phyloP scores from a whole-genome alignment of 2,113 vertebrate species.

The Edolisoma coerulescens region DNA sequence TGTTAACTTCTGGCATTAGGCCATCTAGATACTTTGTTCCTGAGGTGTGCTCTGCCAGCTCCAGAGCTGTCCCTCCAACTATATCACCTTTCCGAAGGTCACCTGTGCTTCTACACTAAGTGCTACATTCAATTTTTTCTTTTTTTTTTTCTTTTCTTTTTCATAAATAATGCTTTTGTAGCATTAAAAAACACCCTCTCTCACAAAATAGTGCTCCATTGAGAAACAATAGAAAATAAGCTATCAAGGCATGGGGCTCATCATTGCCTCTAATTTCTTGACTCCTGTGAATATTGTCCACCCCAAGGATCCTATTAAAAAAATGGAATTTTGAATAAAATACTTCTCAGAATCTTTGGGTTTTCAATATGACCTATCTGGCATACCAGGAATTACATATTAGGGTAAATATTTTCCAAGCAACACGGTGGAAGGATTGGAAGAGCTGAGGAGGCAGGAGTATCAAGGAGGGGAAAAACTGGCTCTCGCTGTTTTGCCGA shows the following conservation, averaged over 20 bases:
- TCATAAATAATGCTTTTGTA: not conserved
- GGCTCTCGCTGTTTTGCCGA: not conserved
- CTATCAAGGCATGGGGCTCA: not conserved
- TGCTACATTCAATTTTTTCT: not conserved
- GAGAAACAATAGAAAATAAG: not conserved
- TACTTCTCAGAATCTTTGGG: not conserved
- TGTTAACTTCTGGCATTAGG: slow-evolving; percentile 27
- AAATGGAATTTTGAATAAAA: not conserved
- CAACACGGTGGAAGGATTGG: not conserved
- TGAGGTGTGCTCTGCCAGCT: slow-evolving; percentile 25
- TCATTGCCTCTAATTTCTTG: not conserved
- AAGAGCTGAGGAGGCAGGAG: not conserved
- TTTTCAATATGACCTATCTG: not conserved
- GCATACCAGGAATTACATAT: not conserved
- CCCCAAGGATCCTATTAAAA: not conserved
- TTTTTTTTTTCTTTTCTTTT: not conserved
- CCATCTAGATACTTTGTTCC: slow-evolving; percentile 22
- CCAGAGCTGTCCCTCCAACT: not conserved
- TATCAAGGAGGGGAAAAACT: not conserved
- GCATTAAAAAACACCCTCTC: not conserved
- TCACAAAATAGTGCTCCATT: not conserved
- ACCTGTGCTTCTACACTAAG: not conserved
- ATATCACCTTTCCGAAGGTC: not conserved
- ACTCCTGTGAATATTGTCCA: not conserved
- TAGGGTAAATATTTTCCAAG: not conserved